Percentiles rank a stretch among this genome's conserved stretches.
Conservation (phyloP, 2,113 vertebrate species). For the Malurus alboscapulatus region DNA sequence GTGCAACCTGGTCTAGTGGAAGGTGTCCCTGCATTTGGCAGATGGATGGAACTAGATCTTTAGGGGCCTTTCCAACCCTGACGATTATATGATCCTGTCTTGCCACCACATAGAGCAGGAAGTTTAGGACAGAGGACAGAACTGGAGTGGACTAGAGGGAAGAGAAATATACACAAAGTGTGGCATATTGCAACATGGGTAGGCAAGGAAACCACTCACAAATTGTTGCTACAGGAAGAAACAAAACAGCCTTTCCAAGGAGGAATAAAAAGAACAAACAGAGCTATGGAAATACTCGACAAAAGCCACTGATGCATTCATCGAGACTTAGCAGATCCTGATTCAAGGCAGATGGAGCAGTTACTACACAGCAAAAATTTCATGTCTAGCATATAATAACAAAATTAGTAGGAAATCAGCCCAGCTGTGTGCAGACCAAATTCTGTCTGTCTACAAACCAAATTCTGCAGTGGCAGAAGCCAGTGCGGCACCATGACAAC, state of each 20-base stretch:
- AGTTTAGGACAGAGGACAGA: background rate
- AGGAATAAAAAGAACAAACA: background rate
- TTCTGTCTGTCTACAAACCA: background rate
- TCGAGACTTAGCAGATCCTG: background rate
- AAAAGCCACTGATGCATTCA: background rate
- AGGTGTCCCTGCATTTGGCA: background rate
- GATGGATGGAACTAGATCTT: background rate
- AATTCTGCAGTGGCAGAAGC: background rate
- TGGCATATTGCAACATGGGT: background rate
- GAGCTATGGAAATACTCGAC: background rate
- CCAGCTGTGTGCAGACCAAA: background rate
- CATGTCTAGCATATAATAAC: background rate
- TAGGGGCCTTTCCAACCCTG: background rate
- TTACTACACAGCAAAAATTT: slow-evolving; percentile 1
- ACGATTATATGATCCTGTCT: background rate
- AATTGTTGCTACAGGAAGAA: background rate
- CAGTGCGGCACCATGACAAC: background rate
- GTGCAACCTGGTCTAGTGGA: background rate
- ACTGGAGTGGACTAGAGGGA: background rate
- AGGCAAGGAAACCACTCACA: background rate
- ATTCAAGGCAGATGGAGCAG: background rate
- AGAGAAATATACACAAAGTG: background rate
- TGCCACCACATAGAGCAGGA: background rate
- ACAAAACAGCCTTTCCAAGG: background rate
- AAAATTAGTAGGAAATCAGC: slow-evolving; percentile 5